A percentile compares a stretch with the other conserved stretches of the same genome.
Evolutionary conservation across 2,888 invertebrate species (phyloP).

Genomic region (Lucinisca nassula): DNA sequence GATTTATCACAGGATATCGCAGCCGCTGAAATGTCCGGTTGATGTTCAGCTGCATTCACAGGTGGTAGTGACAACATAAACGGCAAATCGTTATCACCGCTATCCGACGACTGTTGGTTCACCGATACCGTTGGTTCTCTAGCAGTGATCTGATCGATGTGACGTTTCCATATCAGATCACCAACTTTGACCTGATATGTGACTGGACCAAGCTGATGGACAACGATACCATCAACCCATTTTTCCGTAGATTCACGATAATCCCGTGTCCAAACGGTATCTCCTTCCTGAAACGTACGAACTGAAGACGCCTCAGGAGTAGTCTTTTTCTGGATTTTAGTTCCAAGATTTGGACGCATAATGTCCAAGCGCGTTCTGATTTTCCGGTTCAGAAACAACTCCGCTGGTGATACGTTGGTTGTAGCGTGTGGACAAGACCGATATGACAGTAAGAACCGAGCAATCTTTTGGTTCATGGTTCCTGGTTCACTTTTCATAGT

Average conservation of each 20-base stretch:
- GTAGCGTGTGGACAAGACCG: not conserved
- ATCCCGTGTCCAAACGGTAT: not conserved
- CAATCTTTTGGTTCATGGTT: not conserved
- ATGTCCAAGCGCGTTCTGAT: not conserved
- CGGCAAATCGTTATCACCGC: not conserved
- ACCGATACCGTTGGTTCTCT: not conserved
- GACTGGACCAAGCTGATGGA: not conserved
- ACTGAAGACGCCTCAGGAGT: not conserved
- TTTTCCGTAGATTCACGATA: not conserved
- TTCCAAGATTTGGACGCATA: not conserved
- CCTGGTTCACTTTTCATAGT: too few relatives aligned
- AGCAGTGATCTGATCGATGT: not conserved
- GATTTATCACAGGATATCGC: not conserved
- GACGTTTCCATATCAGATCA: conserved; percentile 13
- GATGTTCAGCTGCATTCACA: not conserved
- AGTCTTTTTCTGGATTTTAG: not conserved
- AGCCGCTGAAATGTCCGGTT: not conserved
- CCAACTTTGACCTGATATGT: conserved; percentile 10
- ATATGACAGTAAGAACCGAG: not conserved
- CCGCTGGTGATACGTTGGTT: not conserved
- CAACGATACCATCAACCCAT: not conserved
- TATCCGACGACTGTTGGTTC: not conserved
- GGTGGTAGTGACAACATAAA: not conserved
- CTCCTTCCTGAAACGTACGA: not conserved
- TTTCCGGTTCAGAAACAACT: not conserved